These are phyloP conservation scores for Emydocephalus ijimae DNA, from an alignment of 2,113 vertebrate species.

Conservation along the genomic window DNA sequence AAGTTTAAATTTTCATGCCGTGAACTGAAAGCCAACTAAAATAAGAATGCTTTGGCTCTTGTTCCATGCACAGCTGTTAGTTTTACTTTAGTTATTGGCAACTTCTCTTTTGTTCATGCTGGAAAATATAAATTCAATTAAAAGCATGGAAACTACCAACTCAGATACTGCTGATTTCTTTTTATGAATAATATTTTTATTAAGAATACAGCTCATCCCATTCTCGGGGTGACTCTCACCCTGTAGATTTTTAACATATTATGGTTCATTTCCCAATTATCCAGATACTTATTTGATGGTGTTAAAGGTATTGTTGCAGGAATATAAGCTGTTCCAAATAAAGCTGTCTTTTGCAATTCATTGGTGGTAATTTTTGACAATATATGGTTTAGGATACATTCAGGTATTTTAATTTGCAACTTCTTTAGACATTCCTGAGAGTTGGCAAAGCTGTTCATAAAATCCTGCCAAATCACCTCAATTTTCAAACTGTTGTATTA, in stretches of 20 bases:
- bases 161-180: not conserved
- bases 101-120: not conserved
- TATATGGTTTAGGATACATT: not conserved
- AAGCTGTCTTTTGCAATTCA: not conserved
- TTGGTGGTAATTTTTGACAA: not conserved
- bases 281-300: not conserved
- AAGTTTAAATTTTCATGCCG: not conserved
- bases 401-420: conserved; percentile 5
- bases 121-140: not conserved
- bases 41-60: not conserved
- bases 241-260: not conserved
- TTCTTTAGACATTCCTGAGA: not conserved
- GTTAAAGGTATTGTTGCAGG: not conserved
- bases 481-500: not conserved
- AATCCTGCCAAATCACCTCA: not conserved
- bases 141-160: not conserved
- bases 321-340: not conserved
- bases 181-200: not conserved
- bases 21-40: not conserved
- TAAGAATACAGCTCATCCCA: not conserved
- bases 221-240: not conserved
- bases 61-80: not conserved
- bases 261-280: not conserved
- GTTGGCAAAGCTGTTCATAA: not conserved
- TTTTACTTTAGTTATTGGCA: not conserved